Evolutionary conservation across 2,113 vertebrate species (phyloP), one percentile per base, ranked within the genome.

Genomic region (Panthera uncia): DNA sequence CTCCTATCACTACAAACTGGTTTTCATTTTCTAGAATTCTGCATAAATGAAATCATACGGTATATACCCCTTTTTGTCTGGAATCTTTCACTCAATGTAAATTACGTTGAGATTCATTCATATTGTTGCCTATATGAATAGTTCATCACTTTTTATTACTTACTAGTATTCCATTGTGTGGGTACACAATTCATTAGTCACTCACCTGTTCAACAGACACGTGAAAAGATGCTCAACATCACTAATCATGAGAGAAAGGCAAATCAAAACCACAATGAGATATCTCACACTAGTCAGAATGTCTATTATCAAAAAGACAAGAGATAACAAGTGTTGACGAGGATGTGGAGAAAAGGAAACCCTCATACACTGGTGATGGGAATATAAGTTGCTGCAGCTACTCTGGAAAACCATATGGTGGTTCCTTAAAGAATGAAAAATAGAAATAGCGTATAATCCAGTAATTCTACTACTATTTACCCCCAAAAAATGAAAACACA

Each of bases 21-120:
- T 84, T 83, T 95, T 66, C 71, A 76, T 52, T 96, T 97, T 69
- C 69, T 55, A 74, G 52, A 93, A 95, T 92, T 84, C 79, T 86
- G 23, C 11, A 57, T n/a, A 79, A 66, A 71, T 85, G 19, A 45
- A 89, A 89, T 81, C 31, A 52, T 38, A 74, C 1, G 38, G 16
- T 68, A 69, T 38, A 1, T 55, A 55, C 6, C 85, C 4, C 41
- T 85, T 80, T 91, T n/a, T 29, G 12, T 78, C 78, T 80, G 36
- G 38, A 27, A 66, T 71, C 73, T 96, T 97, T 66, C 36, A 83
- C 4, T 80, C 65, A 89, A 29, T 12, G 25, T 84, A 95, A 81
- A 78, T 65, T 78, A 90, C 38, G 88, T 48, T 84, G 71, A 45
- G 25, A 79, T 68, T 82, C n/a, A 63, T n/a, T 31, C 38, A 61